These are phyloP conservation scores for Eulithis prunata DNA, from an alignment of 2,888 invertebrate species.

Conservation along the genomic window DNA sequence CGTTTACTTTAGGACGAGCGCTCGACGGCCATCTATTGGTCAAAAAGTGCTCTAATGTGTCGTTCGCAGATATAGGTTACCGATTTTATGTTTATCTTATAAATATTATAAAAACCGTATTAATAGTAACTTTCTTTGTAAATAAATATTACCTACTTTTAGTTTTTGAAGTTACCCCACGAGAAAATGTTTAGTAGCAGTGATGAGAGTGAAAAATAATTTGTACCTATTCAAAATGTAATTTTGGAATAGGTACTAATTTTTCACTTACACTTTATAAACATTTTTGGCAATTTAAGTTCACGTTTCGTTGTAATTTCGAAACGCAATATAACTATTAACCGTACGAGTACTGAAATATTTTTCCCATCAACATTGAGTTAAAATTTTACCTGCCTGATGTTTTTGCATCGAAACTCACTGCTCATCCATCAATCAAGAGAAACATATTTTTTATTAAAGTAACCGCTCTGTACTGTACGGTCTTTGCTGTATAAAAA, in stretches of 20 bases:
- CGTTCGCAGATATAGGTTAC: too few species aligned
- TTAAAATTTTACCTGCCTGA: neutral
- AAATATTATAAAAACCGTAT: too few species aligned
- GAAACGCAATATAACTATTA: slow-evolving; percentile 1
- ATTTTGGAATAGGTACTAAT: too few species aligned
- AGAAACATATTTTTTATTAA: slow-evolving; percentile 32
- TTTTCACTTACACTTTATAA: too few species aligned
- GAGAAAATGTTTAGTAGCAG: too few species aligned
- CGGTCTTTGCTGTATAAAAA: slow-evolving; percentile 1
- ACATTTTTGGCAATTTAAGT: neutral
- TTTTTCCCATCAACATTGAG: slow-evolving; percentile 16
- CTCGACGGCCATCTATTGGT: neutral
- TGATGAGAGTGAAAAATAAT: too few species aligned
- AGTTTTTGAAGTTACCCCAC: too few species aligned
- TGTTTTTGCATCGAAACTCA: slow-evolving; percentile 23
- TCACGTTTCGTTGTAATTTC: neutral
- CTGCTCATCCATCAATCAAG: slow-evolving; percentile 33
- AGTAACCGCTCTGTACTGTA: slow-evolving; percentile 26
- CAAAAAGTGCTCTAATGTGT: neutral
- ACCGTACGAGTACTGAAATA: neutral
- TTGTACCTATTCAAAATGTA: too few species aligned
- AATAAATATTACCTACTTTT: too few species aligned
- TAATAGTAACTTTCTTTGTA: too few species aligned
- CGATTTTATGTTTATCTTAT: too few species aligned
- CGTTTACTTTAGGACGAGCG: neutral